These are phyloP conservation scores for Thamnophis sirtalis DNA, from an alignment of 2,113 vertebrate species.

Conservation along the genomic window DNA sequence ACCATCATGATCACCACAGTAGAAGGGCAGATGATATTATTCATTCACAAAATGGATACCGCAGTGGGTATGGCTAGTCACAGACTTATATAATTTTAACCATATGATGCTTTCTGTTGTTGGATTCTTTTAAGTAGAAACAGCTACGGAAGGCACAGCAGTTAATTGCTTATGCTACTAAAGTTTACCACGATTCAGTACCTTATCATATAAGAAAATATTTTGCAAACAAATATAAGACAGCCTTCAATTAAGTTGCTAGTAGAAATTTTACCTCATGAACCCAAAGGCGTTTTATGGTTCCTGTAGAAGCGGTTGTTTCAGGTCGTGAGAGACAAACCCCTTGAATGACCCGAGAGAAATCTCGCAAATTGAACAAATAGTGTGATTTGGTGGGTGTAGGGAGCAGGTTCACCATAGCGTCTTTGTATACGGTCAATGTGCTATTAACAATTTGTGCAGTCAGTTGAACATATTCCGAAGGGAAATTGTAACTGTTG, in stretches of 20 bases:
- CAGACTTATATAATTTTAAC: not conserved
- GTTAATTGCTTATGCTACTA: not conserved
- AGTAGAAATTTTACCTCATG: slow-evolving; percentile 78
- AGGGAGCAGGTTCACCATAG: slow-evolving; percentile 84
- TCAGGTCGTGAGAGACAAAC: slow-evolving; percentile 86
- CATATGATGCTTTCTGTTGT: not conserved
- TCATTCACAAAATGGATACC: not conserved
- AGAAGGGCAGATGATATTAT: not conserved
- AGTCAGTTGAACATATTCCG: slow-evolving; percentile 73
- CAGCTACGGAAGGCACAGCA: not conserved
- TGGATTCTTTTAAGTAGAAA: not conserved
- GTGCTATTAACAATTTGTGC: slow-evolving; percentile 78
- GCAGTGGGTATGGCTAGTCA: not conserved
- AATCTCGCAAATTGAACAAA: slow-evolving; percentile 87
- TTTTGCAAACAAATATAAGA: not conserved
- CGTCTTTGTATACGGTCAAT: slow-evolving; percentile 80
- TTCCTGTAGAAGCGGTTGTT: slow-evolving; percentile 68
- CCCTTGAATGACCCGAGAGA: slow-evolving; percentile 89
- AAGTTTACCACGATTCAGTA: not conserved
- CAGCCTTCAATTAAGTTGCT: not conserved
- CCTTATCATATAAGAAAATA: not conserved
- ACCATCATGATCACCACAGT: not conserved
- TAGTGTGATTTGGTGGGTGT: slow-evolving; percentile 90
- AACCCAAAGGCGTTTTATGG: slow-evolving; percentile 88
- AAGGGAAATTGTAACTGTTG: slow-evolving; percentile 78